phyloP scores from a whole-genome alignment of 1,140 invertebrate genomes.

The Megalopta genalis region DNA sequence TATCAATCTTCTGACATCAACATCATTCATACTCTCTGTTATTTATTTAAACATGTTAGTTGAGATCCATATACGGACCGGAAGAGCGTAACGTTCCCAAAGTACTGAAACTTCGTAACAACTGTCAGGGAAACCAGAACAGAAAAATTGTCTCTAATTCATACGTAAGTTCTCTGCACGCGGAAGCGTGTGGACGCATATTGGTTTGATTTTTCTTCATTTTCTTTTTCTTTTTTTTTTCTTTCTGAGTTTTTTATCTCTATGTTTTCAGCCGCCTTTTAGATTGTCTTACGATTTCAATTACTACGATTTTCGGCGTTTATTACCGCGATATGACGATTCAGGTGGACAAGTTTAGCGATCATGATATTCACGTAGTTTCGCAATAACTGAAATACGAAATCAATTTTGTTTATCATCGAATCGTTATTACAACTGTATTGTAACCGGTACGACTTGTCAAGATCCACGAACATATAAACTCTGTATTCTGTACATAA shows the following conservation, averaged over 20 bases:
- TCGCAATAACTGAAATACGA: too few species aligned
- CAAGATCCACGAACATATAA: not conserved
- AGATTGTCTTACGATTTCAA: not conserved
- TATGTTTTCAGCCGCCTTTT: not conserved
- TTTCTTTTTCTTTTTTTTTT: not conserved
- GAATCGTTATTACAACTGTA: too few species aligned
- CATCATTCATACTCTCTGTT: not conserved
- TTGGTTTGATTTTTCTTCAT: not conserved
- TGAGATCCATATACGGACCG: slow-evolving; percentile 62
- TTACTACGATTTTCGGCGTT: not conserved
- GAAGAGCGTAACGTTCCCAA: slow-evolving; percentile 51
- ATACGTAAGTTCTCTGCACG: slow-evolving; percentile 68
- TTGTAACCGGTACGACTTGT: too few species aligned
- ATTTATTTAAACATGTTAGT: slow-evolving; percentile 62
- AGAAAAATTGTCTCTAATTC: slow-evolving; percentile 63
- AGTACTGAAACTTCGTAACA: slow-evolving; percentile 65
- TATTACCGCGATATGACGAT: too few species aligned
- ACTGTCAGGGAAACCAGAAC: slow-evolving; percentile 19
- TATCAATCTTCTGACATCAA: not conserved
- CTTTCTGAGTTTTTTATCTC: not conserved
- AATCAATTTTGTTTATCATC: too few species aligned
- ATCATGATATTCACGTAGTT: too few species aligned
- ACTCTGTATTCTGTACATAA: not conserved
- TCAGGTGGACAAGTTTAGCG: too few species aligned
- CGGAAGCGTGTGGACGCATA: not conserved